Conservation (phyloP, 2,113 vertebrate species). For the Bungarus multicinctus region DNA sequence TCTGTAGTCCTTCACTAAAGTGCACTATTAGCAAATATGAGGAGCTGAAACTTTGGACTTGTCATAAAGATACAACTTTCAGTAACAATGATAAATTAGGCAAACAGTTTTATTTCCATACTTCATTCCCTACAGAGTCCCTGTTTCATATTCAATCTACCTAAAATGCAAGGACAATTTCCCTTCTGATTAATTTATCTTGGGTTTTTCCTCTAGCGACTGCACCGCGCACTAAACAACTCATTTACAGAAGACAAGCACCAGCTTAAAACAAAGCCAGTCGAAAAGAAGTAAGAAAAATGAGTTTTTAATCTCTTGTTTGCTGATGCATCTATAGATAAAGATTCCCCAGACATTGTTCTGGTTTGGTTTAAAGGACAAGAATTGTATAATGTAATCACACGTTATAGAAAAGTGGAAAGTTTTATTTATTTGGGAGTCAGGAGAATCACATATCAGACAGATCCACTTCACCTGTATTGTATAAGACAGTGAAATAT, state of each 20-base stretch:
- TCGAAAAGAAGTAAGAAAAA: constrained; percentile 85
- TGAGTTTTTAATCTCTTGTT: constrained; percentile 10
- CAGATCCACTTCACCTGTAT: not conserved
- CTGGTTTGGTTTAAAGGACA: not conserved
- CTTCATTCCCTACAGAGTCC: not conserved
- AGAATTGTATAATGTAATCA: not conserved
- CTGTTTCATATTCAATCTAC: not conserved
- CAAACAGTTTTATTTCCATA: not conserved
- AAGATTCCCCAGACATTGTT: not conserved
- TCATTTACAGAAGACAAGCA: constrained; percentile 87
- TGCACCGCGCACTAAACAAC: constrained; percentile 91
- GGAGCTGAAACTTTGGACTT: not conserved
- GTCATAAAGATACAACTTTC: not conserved
- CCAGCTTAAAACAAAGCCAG: constrained; percentile 77
- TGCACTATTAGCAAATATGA: not conserved
- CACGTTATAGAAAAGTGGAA: not conserved
- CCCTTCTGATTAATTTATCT: constrained; percentile 43
- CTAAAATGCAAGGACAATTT: not conserved
- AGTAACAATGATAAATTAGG: not conserved
- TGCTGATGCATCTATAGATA: not conserved
- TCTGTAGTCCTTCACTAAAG: not conserved
- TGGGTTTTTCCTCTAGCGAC: constrained; percentile 77
- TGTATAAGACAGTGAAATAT: not conserved
- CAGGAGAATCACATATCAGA: not conserved
- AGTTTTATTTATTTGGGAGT: constrained; percentile 3